These are phyloP conservation scores for Apamea anceps DNA, from an alignment of 2,888 invertebrate species.

Conservation along the genomic window DNA sequence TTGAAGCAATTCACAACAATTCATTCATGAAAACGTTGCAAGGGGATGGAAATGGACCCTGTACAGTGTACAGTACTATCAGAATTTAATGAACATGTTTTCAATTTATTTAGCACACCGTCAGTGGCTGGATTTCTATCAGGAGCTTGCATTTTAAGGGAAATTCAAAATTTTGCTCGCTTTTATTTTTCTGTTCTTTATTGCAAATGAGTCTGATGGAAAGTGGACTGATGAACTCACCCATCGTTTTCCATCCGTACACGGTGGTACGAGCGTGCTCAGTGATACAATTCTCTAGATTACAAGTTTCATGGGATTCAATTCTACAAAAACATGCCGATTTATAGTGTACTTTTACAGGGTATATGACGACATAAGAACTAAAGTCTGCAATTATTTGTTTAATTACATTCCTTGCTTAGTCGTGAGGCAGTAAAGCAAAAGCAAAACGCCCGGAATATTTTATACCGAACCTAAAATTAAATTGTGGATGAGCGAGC, in stretches of 20 bases:
- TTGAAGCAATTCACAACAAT: background rate
- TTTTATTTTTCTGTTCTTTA: background rate
- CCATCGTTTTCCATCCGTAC: too few relatives aligned
- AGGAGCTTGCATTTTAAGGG: background rate
- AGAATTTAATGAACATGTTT: constrained; percentile 1
- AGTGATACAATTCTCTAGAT: background rate
- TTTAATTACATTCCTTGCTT: constrained; percentile 25
- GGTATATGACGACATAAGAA: background rate
- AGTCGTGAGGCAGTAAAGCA: constrained; percentile 13
- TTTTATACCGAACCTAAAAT: constrained; percentile 48
- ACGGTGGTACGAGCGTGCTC: background rate
- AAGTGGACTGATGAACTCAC: background rate
- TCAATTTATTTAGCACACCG: background rate
- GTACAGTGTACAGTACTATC: background rate
- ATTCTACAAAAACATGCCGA: background rate
- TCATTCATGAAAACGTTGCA: background rate
- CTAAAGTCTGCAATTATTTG: constrained; percentile 1
- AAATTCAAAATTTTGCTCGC: background rate
- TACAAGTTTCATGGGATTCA: background rate
- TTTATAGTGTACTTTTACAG: background rate
- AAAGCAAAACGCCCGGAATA: constrained; percentile 17
- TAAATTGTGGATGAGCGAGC: constrained; percentile 54
- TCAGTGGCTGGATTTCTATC: too few relatives aligned
- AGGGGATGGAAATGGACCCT: background rate
- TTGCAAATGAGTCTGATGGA: background rate